These are phyloP conservation scores for Pristionchus pacificus DNA, from an alignment of 1,140 invertebrate genomes.

Conservation along the genomic window DNA sequence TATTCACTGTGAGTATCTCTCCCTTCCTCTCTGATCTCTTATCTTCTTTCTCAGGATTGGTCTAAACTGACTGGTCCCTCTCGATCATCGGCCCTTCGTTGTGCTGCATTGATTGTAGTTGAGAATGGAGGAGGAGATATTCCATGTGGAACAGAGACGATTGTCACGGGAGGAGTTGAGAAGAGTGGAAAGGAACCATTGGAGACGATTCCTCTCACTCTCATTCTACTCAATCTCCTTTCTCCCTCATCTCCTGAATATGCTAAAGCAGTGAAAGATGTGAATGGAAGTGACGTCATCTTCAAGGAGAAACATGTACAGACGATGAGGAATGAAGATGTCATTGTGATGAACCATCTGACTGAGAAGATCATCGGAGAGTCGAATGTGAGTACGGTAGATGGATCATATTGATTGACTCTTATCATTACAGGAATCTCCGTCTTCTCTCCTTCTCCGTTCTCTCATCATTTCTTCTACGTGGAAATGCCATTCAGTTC, in stretches of 20 bases:
- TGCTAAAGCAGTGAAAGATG: background rate
- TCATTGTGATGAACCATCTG: conserved; percentile 5
- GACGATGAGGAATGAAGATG: conserved; percentile 1
- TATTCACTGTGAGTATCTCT: background rate
- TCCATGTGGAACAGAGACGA: background rate
- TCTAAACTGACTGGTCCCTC: background rate
- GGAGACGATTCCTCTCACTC: background rate
- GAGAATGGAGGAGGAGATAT: background rate
- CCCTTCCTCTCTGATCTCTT: no score
- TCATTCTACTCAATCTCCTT: background rate
- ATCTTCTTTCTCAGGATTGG: background rate
- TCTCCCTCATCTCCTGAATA: no score
- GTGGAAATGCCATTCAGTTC: background rate
- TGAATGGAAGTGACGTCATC: background rate
- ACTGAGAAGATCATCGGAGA: conserved; percentile 7
- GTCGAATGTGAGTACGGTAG: conserved; percentile 7
- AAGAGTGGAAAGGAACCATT: background rate
- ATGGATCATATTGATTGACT: conserved; percentile 1
- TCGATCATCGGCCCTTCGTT: background rate
- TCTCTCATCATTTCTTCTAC: background rate
- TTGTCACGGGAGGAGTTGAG: background rate
- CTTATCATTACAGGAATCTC: background rate
- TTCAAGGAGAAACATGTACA: background rate
- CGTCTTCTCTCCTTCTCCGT: background rate
- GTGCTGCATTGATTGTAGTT: background rate